Percentiles rank a stretch among this genome's conserved stretches.
phyloP scores from a whole-genome alignment of 2,888 invertebrate species.

The Scaptomyza parva region DNA sequence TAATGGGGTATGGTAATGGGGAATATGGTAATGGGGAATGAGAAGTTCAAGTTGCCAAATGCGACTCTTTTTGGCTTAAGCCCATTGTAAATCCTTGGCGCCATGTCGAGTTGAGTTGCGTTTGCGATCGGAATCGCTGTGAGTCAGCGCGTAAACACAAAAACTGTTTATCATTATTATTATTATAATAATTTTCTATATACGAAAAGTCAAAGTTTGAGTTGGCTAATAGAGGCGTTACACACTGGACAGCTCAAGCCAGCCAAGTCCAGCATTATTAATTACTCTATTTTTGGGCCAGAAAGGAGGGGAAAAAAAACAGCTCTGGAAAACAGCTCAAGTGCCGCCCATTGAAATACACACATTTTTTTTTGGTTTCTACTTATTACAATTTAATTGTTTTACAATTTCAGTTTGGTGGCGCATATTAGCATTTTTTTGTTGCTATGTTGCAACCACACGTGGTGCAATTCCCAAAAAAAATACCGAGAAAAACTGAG shows the following conservation, averaged over 20 bases:
- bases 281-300: constrained; percentile 73
- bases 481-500: not conserved
- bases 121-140: constrained; percentile 21
- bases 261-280: constrained; percentile 54
- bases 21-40: not conserved
- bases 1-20: not conserved
- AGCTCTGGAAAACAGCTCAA: constrained; percentile 45
- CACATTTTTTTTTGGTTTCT: constrained; percentile 25
- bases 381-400: constrained; percentile 82
- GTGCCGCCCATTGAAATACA: constrained; percentile 69
- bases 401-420: constrained; percentile 77
- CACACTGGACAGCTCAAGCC: constrained; percentile 52
- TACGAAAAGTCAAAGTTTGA: constrained; percentile 49
- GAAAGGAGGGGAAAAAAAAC: not conserved
- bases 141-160: constrained; percentile 45
- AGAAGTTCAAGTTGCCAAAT: constrained; percentile 42
- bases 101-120: constrained; percentile 47
- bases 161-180: constrained; percentile 74
- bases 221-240: constrained; percentile 77
- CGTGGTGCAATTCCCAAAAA: constrained; percentile 77
- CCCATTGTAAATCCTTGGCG: constrained; percentile 60
- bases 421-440: constrained; percentile 71
- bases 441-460: constrained; percentile 50
- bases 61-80: constrained; percentile 1
- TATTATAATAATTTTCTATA: too few relatives aligned